A percentile compares a stretch with the other conserved stretches of the same genome.
Evolutionary conservation across 2,797 vertebrate species (phyloP).

Genomic region (Pitangus sulphuratus): DNA sequence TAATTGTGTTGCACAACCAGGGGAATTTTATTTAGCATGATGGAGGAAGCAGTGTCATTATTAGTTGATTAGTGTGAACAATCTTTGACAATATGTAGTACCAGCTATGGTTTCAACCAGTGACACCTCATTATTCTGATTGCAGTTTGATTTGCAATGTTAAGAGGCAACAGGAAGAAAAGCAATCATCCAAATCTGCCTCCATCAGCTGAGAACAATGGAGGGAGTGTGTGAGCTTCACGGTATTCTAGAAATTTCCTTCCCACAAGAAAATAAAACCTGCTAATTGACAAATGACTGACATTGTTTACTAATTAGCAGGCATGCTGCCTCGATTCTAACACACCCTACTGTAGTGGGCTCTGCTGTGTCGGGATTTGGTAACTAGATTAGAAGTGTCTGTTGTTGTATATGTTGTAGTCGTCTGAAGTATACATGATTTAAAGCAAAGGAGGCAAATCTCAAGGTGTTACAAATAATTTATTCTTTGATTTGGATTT

Average conservation of each 20-base stretch:
- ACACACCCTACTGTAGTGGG: background rate
- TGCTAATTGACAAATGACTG: background rate
- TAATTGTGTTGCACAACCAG: conserved; percentile 75
- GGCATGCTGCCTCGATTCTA: background rate
- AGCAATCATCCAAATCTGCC: conserved; percentile 45
- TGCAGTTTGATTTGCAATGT: conserved; percentile 75
- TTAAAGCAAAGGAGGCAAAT: background rate
- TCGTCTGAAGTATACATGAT: background rate
- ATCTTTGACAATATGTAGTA: conserved; percentile 69
- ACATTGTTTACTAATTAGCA: background rate
- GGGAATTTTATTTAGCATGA: conserved; percentile 70
- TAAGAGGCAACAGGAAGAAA: conserved; percentile 56
- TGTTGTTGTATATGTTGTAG: background rate
- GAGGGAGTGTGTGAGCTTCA: conserved; percentile 6
- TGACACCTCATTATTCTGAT: conserved; percentile 79
- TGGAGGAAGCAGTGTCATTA: conserved; percentile 70
- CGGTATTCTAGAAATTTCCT: conserved; percentile 45
- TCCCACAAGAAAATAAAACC: background rate
- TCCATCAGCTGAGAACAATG: conserved; percentile 30
- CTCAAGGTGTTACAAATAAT: background rate
- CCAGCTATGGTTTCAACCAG: conserved; percentile 63
- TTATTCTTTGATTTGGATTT: background rate
- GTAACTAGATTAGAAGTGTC: background rate
- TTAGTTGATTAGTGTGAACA: conserved; percentile 79
- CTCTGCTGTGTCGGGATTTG: background rate